Conservation (phyloP, 1,140 invertebrate genomes). For the Calliphora vicina region DNA sequence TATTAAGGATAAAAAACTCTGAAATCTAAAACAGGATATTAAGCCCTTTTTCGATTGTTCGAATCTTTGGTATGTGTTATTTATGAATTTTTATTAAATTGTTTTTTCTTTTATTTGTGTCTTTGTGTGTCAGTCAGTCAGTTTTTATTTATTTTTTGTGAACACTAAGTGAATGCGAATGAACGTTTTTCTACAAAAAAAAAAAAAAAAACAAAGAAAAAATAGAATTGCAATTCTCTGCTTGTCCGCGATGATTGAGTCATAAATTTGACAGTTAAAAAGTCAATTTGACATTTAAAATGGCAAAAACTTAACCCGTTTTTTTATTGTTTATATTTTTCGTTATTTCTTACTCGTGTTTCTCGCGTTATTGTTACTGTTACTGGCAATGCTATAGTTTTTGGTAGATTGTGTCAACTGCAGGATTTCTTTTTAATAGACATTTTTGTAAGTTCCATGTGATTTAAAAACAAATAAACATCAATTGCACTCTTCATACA, state of each 20-base stretch:
- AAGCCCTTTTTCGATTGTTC: too few relatives aligned
- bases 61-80: background rate
- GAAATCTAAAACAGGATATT: too few relatives aligned
- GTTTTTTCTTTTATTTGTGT: background rate
- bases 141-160: background rate
- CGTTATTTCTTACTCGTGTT: background rate
- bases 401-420: background rate
- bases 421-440: background rate
- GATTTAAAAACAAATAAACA: background rate
- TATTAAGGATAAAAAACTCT: too few relatives aligned
- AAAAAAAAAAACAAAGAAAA: background rate
- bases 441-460: background rate
- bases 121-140: background rate
- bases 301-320: background rate
- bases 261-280: constrained; percentile 31
- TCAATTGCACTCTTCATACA: background rate
- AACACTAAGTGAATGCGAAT: background rate
- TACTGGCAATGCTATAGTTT: too few relatives aligned
- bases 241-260: constrained; percentile 16
- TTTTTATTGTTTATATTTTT: background rate
- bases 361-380: background rate
- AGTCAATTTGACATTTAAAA: constrained; percentile 17
- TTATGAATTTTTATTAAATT: background rate
- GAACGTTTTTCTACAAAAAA: background rate
- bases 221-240: background rate